phyloP scores from a whole-genome alignment of 2,797 vertebrate genomes.

The Bradypodion pumilum region DNA sequence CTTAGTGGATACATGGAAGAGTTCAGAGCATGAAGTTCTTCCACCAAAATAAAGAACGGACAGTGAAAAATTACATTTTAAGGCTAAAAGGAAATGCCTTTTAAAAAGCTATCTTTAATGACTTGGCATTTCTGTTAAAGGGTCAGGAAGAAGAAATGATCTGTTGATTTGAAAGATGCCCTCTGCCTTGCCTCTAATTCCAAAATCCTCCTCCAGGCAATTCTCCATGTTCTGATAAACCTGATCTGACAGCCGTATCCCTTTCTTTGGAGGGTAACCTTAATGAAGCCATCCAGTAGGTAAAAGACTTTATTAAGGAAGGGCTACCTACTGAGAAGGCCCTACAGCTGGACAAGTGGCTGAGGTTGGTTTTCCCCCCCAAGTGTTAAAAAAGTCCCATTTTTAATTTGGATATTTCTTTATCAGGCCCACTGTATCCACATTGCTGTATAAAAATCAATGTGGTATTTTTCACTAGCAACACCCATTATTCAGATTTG shows the following conservation, averaged over 20 bases:
- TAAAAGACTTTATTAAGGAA: slow-evolving; percentile 67
- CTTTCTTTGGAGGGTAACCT: slow-evolving; percentile 44
- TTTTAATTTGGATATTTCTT: slow-evolving; percentile 38
- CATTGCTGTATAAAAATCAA: no score
- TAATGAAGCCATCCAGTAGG: slow-evolving; percentile 63
- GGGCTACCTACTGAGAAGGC: slow-evolving; percentile 53
- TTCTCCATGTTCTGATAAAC: slow-evolving; percentile 54
- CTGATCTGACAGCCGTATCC: slow-evolving; percentile 58
- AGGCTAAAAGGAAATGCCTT: background rate
- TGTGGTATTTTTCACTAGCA: no score
- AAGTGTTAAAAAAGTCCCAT: slow-evolving; percentile 34
- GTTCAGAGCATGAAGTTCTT: no score
- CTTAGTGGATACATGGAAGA: no score
- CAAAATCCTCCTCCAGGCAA: slow-evolving; percentile 35
- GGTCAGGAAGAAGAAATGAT: background rate
- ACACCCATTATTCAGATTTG: no score
- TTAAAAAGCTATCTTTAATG: background rate
- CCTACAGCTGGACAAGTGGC: slow-evolving; percentile 6
- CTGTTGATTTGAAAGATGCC: background rate
- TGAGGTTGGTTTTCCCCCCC: slow-evolving; percentile 52
- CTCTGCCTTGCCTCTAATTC: slow-evolving; percentile 2
- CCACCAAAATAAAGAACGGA: no score
- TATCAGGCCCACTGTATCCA: background rate
- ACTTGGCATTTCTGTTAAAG: background rate
- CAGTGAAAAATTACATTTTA: background rate